A percentile compares a stretch with the other conserved stretches of the same genome.
Evolutionary conservation across 1,140 invertebrate species (phyloP).

Genomic region (Agrilus planipennis): DNA sequence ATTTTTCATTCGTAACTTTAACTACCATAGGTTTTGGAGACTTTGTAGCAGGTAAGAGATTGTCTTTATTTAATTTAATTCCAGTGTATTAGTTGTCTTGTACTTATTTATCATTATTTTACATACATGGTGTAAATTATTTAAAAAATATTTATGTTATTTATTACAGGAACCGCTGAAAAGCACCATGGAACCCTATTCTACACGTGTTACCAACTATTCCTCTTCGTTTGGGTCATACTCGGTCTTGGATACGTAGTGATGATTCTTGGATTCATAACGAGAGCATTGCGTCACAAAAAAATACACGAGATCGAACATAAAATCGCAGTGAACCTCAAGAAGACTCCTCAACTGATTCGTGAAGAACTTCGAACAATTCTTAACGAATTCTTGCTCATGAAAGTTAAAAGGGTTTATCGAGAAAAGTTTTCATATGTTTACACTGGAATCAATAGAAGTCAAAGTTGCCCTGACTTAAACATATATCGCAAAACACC

Average conservation of each 20-base stretch:
- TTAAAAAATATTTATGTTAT: background rate
- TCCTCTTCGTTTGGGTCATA: slow-evolving; percentile 74
- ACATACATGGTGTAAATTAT: background rate
- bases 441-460: slow-evolving; percentile 29
- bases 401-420: slow-evolving; percentile 39
- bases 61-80: background rate
- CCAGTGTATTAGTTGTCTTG: background rate
- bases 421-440: slow-evolving; percentile 33
- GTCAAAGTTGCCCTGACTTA: slow-evolving; percentile 48
- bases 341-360: slow-evolving; percentile 64
- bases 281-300: slow-evolving; percentile 59
- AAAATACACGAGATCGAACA: slow-evolving; percentile 61
- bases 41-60: slow-evolving; percentile 54
- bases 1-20: slow-evolving; percentile 85
- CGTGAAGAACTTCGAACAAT: slow-evolving; percentile 50
- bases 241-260: slow-evolving; percentile 82
- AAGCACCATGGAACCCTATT: slow-evolving; percentile 34
- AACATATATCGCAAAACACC: slow-evolving; percentile 37
- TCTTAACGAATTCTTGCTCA: slow-evolving; percentile 27
- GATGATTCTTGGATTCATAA: slow-evolving; percentile 84
- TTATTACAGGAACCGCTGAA: slow-evolving; percentile 40
- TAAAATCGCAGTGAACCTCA: slow-evolving; percentile 58
- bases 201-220: slow-evolving; percentile 58
- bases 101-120: background rate
- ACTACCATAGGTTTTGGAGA: slow-evolving; percentile 94